Base-by-base conservation (phyloP, 2,113 vertebrate species). In the Oceanites oceanicus region DNA sequence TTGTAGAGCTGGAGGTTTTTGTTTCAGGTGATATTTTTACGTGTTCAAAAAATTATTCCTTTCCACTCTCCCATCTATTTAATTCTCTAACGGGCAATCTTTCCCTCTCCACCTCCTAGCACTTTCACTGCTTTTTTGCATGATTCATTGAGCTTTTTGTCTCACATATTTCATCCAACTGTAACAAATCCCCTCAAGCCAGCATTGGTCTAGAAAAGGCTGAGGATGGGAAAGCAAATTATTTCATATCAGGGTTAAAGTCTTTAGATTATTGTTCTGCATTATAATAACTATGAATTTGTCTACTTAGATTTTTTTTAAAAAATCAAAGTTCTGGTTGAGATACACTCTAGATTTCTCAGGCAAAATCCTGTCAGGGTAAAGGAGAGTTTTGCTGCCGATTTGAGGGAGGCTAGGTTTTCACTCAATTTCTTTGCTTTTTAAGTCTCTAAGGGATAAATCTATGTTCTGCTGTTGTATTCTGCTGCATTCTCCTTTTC, bases 171-270 rank as follows among this genome's bases (percentile, higher is more conserved):
- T 95, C 73, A 94, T 38, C 90, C 77, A 97, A 97, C 81, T 92
- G 84, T 88, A 95, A 53, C 75, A 79, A 95, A 93, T 97, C 59
- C 88, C 95, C 81, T 95, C 86, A 87, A 96, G 92, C 94, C 63
- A 94, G 40, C 42, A 52, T 4, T 85, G 80, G 91, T 95, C 91
- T 87, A 94, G 81, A 94, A 96, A 94, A 94, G 36, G 40, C 77
- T 78, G 79, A 85, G 78, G 44, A 81, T 86, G 30, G 80, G 22
- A 94, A 96, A 94, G 49, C 12, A 79, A 95, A 65, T 75, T 82
- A 82, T 95, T 94, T 94, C 23, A 27, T 78, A 91, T 30, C 76
- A 91, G 50, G n/a, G 49, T 89, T 84, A 75, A 65, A 88, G 72
- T 85, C 36, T 85, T 92, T 17, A 75, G 47, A 68, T 84, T 77